phyloP scores from a whole-genome alignment of 2,113 vertebrate genomes.

The Xenus cinereus region DNA sequence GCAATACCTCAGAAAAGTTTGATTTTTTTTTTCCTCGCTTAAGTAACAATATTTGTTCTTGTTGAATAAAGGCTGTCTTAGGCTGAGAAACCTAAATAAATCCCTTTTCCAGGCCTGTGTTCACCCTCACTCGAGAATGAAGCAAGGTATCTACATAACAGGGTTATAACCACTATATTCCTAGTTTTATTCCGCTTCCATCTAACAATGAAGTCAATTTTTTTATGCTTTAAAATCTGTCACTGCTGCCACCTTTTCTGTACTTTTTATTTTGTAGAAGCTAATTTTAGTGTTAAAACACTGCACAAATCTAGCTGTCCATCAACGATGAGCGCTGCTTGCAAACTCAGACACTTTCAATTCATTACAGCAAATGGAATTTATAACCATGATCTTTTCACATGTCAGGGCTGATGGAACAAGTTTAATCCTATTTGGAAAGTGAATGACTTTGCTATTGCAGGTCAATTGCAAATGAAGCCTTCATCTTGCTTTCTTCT shows the following conservation, averaged over 20 bases:
- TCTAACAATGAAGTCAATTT: not conserved
- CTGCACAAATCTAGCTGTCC: not conserved
- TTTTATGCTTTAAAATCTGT: constrained; percentile 6
- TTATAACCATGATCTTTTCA: constrained; percentile 33
- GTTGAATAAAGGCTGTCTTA: not conserved
- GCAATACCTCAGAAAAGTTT: not conserved
- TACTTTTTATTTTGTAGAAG: not conserved
- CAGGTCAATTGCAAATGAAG: constrained; percentile 34
- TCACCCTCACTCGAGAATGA: not conserved
- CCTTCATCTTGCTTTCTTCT: not conserved
- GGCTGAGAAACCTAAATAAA: not conserved
- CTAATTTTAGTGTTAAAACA: constrained; percentile 31
- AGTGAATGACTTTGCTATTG: constrained; percentile 27
- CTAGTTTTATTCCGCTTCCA: not conserved
- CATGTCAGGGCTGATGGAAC: constrained; percentile 41
- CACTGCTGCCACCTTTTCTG: not conserved
- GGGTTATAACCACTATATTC: not conserved
- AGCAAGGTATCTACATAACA: not conserved
- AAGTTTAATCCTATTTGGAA: constrained; percentile 53
- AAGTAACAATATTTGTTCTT: not conserved
- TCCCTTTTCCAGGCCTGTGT: not conserved
- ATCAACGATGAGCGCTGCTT: not conserved
- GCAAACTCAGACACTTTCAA: constrained; percentile 33
- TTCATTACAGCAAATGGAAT: constrained; percentile 51
- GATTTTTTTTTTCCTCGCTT: not conserved